These are phyloP conservation scores for Drosophila recens DNA, from an alignment of 2,888 invertebrate species.

Conservation along the genomic window DNA sequence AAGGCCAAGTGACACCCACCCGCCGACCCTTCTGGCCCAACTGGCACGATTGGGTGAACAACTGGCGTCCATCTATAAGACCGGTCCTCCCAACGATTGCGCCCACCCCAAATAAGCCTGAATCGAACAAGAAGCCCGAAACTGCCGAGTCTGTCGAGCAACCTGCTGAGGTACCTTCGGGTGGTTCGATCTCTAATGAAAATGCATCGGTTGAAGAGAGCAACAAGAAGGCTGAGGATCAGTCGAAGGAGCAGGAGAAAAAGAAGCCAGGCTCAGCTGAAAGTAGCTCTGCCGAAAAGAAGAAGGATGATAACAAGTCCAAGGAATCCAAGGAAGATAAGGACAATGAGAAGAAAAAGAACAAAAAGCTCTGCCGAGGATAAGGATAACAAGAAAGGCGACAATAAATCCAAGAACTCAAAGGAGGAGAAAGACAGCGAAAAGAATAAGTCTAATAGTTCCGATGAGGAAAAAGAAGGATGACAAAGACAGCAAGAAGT, in stretches of 20 bases:
- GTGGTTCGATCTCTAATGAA: conserved; percentile 56
- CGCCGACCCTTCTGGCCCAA: conserved; percentile 59
- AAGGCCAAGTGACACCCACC: conserved; percentile 16
- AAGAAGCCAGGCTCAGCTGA: conserved; percentile 34
- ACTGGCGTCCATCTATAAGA: conserved; percentile 46
- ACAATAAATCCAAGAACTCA: conserved; percentile 33
- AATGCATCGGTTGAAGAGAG: conserved; percentile 69
- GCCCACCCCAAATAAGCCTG: conserved; percentile 11
- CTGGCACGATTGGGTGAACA: conserved; percentile 63
- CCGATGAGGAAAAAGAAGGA: conserved; percentile 35
- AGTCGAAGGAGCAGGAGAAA: conserved; percentile 46
- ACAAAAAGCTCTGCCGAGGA: conserved; percentile 38
- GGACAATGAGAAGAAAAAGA: conserved; percentile 40
- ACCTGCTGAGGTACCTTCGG: conserved; percentile 31
- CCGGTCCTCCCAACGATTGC: conserved; percentile 18
- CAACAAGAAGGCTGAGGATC: conserved; percentile 45
- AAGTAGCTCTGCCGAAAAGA: conserved; percentile 30
- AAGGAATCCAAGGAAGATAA: conserved; percentile 47
- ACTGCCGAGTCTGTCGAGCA: conserved; percentile 58
- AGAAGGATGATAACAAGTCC: conserved; percentile 20
- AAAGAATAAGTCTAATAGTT: conserved; percentile 36
- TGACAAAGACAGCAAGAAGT: conserved; percentile 39
- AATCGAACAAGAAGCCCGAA: conserved; percentile 37
- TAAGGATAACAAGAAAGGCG: conserved; percentile 29
- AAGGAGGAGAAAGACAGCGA: conserved; percentile 29